phyloP scores from a whole-genome alignment of 2,888 invertebrate species.

The Dryobota labecula region DNA sequence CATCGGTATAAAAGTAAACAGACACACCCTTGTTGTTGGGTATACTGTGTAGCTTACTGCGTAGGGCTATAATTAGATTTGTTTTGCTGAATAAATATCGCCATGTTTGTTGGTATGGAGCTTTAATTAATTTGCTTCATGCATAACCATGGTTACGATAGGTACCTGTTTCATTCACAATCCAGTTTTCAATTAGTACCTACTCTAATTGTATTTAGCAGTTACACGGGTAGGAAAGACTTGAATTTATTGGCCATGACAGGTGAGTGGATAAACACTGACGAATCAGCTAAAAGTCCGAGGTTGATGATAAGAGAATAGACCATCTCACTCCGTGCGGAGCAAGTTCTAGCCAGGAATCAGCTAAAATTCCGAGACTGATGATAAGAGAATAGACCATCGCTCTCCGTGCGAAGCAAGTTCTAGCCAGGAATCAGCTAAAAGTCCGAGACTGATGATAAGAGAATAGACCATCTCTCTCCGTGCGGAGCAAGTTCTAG shows the following conservation, averaged over 20 bases:
- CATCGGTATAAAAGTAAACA: conserved; percentile 13
- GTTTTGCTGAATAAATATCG: conserved; percentile 22
- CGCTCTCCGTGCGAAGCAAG: background rate
- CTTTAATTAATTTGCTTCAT: conserved; percentile 18
- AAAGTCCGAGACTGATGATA: background rate
- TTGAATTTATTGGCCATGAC: background rate
- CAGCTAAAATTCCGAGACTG: background rate
- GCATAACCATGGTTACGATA: background rate
- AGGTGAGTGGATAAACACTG: background rate
- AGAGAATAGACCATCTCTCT: background rate
- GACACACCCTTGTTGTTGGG: background rate
- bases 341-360: too few relatives aligned
- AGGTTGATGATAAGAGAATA: background rate
- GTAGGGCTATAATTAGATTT: conserved; percentile 29
- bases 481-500: background rate
- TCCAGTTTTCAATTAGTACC: background rate
- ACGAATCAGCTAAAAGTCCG: background rate
- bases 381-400: background rate
- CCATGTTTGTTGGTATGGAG: background rate
- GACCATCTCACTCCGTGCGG: background rate
- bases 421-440: too few relatives aligned
- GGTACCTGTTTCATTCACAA: background rate
- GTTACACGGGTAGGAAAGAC: background rate
- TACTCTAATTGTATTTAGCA: background rate
- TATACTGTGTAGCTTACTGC: conserved; percentile 6